phyloP scores from a whole-genome alignment of 1,140 invertebrate genomes.

The Sarcophaga bullata region DNA sequence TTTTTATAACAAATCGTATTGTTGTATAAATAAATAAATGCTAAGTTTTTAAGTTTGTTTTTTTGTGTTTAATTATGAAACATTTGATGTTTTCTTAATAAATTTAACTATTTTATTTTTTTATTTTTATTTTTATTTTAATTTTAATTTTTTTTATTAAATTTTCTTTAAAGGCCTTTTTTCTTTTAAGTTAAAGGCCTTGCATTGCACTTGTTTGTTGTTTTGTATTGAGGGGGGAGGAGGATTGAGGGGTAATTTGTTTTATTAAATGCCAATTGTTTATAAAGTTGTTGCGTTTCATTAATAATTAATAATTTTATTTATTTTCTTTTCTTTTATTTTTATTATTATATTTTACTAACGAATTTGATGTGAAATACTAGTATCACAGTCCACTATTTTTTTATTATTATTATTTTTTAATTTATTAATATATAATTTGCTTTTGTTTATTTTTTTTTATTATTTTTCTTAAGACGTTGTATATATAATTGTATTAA shows the following conservation, averaged over 20 bases:
- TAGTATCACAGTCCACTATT: slow-evolving; percentile 44
- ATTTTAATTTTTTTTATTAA: slow-evolving; percentile 19
- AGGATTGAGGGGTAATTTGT: neutral
- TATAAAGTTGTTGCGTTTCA: slow-evolving; percentile 8
- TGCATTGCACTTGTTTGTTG: slow-evolving; percentile 29
- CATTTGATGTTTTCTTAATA: slow-evolving; percentile 52
- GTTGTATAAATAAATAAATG: slow-evolving; percentile 36
- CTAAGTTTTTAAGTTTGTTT: slow-evolving; percentile 34
- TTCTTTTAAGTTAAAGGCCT: neutral
- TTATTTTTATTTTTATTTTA: slow-evolving; percentile 33
- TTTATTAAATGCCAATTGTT: slow-evolving; percentile 19
- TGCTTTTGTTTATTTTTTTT: slow-evolving; percentile 38
- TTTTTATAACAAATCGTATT: slow-evolving; percentile 29
- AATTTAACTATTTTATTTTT: slow-evolving; percentile 48
- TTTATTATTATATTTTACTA: neutral
- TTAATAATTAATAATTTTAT: neutral
- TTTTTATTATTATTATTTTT: slow-evolving; percentile 45
- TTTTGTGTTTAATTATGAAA: slow-evolving; percentile 44
- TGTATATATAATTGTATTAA: slow-evolving; percentile 35
- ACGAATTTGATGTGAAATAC: slow-evolving; percentile 46
- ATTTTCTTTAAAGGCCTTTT: neutral
- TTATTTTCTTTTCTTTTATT: neutral
- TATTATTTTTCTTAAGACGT: neutral
- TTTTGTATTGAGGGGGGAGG: neutral
- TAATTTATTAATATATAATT: slow-evolving; percentile 50